Base-by-base conservation (phyloP, 2,888 invertebrate genomes). In the Tetranychus truncatus region DNA sequence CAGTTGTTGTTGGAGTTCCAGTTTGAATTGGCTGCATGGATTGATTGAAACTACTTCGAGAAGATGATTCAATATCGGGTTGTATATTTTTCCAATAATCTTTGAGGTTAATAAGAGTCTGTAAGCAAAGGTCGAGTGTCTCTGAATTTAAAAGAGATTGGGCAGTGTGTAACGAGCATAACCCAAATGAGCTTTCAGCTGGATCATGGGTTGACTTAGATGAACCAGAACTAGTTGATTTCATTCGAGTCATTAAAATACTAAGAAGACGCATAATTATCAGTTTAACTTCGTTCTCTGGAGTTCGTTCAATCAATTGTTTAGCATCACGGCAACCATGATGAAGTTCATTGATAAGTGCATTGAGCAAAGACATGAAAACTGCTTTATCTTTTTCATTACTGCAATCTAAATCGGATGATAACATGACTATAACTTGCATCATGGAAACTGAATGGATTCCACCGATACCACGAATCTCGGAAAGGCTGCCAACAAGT, bases 391-490 rank as follows among this genome's bases (percentile, higher is more conserved):
- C 92, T 71, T 87, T 86, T 81, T 91, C 92, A 55, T 90, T 89
- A 80, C 89, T 89, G 0, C 90, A 89, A 82, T 94, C 93, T 45
- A 95, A 85, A 82, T 95, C 94, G 9, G 90, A 88, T 0, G 92
- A 91, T 74, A 95, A 84, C 89, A 94, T 92, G 11, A 94, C 85
- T 5, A 95, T 86, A 34, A 91, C 90, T 87, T 95, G 95, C 82
- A 95, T 88, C 81, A 92, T 91, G 0, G 95, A 95, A 81, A 95
- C 91, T 24, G 91, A 89, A 77, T 91, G 86, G 8, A 91, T 88
- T 1, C 95, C 95, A 34, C 90, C 90, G 77, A 91, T 87, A 72
- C 87, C 85, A 78, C 89, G 86, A 75, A 95, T 84, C 73, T 88
- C 87, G 0, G 90, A 89, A 79, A 95, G 84, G 78, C 91, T 89